Evolutionary conservation across 2,797 vertebrate genomes (phyloP).

Genomic region (Acipenser oxyrinchus): DNA sequence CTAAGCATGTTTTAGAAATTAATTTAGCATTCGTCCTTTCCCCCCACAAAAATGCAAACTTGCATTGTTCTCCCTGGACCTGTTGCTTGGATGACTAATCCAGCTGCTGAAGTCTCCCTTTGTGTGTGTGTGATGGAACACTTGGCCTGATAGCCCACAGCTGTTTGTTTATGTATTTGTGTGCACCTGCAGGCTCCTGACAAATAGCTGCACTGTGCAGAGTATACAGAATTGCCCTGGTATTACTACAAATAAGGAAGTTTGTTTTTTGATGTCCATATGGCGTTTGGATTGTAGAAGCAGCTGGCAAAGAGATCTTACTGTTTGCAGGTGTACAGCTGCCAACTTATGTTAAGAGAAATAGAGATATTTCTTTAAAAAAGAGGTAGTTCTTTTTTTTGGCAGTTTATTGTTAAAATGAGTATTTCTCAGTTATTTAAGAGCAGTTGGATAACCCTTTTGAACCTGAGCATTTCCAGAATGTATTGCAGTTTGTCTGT

Average conservation of each 20-base stretch:
- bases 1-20: conserved; percentile 60
- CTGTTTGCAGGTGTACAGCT: conserved; percentile 77
- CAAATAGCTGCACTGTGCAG: conserved; percentile 73
- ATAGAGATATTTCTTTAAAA: conserved; percentile 6
- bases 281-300: conserved; percentile 64
- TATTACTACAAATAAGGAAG: conserved; percentile 64
- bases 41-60: conserved; percentile 59
- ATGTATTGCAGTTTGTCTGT: conserved; percentile 19
- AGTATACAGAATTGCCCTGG: conserved; percentile 65
- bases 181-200: conserved; percentile 82
- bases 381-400: neutral
- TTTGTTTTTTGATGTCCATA: conserved; percentile 71
- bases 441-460: neutral
- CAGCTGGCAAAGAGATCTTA: conserved; percentile 75
- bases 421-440: neutral
- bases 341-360: conserved; percentile 68
- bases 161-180: conserved; percentile 86
- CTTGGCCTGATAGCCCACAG: conserved; percentile 73
- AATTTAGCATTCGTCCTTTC: conserved; percentile 63
- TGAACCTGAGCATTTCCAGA: conserved; percentile 7
- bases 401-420: neutral
- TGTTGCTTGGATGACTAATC: conserved; percentile 73
- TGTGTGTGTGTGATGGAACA: conserved; percentile 84
- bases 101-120: conserved; percentile 77
- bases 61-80: conserved; percentile 65